phyloP scores from a whole-genome alignment of 2,797 vertebrate genomes.

The Channallabes apus region DNA sequence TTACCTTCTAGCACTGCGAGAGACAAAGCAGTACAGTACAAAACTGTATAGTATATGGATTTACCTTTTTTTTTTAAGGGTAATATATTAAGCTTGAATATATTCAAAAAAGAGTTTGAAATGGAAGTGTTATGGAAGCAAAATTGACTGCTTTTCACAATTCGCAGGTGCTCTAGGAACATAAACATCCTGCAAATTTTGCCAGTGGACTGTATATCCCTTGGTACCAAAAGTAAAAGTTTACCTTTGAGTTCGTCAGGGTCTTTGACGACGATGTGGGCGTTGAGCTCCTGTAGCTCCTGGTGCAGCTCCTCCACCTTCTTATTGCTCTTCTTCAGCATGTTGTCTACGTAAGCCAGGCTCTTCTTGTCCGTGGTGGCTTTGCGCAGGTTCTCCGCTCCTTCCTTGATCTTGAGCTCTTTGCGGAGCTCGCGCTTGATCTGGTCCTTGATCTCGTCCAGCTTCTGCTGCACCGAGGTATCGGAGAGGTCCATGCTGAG shows the following conservation, averaged over 20 bases:
- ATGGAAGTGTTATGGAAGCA: too few species aligned
- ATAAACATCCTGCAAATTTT: too few species aligned
- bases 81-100: too few species aligned
- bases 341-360: conserved; percentile 97
- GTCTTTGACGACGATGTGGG: conserved; percentile 96
- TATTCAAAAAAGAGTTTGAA: too few species aligned
- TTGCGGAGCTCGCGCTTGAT: conserved; percentile 99
- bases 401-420: conserved; percentile 99
- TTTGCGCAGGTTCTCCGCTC: conserved; percentile 95
- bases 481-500: conserved; percentile 93
- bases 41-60: too few species aligned
- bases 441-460: conserved; percentile 97
- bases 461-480: conserved; percentile 94
- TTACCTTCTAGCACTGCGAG: too few species aligned
- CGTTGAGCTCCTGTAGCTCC: conserved; percentile 95
- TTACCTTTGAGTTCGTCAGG: conserved; percentile 93
- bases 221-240: conserved; percentile 2
- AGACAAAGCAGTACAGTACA: too few species aligned
- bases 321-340: conserved; percentile 98
- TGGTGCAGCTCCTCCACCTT: conserved; percentile 97
- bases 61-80: too few species aligned
- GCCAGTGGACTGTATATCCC: too few species aligned
- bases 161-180: too few species aligned
- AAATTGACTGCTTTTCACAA: too few species aligned
- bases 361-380: conserved; percentile 99